Conservation (phyloP, 1,140 invertebrate genomes). For the Cheumatopsyche charites region DNA sequence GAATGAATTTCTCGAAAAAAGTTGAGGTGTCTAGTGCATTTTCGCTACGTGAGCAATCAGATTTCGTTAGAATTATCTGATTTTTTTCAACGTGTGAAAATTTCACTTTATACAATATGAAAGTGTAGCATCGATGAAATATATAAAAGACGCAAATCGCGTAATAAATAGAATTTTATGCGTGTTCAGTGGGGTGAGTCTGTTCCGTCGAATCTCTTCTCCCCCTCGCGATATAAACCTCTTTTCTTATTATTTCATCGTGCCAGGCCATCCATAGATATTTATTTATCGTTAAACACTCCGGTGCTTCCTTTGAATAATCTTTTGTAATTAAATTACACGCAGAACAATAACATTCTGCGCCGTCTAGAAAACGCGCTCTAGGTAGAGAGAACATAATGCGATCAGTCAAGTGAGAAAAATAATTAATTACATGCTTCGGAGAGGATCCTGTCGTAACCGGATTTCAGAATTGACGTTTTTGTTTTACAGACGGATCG, state of each 20-base stretch:
- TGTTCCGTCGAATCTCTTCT: background rate
- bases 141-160: background rate
- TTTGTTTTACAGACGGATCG: background rate
- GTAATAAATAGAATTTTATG: no score
- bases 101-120: no score
- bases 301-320: constrained; percentile 49
- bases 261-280: constrained; percentile 47
- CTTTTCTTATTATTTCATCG: constrained; percentile 47
- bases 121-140: no score
- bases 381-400: constrained; percentile 36
- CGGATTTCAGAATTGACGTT: constrained; percentile 30
- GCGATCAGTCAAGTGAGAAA: constrained; percentile 45
- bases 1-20: no score
- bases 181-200: constrained; percentile 5
- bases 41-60: no score
- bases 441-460: constrained; percentile 24
- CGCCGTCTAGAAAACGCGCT: background rate
- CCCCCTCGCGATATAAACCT: constrained; percentile 44
- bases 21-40: no score
- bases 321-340: constrained; percentile 50
- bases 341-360: constrained; percentile 44
- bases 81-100: no score
- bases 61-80: no score
- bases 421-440: constrained; percentile 49
- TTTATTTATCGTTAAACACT: constrained; percentile 50